Conservation (phyloP, 2,113 vertebrate species). For the Abramis brama region DNA sequence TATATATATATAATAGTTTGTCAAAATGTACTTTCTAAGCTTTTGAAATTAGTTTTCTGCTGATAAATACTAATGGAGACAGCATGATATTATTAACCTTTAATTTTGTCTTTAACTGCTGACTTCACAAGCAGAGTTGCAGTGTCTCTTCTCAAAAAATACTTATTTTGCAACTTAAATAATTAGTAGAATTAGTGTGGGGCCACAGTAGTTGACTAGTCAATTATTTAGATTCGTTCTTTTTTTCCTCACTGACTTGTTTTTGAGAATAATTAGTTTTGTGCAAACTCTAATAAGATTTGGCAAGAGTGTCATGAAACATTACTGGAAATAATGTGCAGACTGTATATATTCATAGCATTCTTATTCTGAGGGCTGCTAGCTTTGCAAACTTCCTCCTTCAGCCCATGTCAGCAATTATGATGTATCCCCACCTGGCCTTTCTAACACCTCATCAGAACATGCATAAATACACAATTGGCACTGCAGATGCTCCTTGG, state of each 20-base stretch:
- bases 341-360: not conserved
- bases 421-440: slow-evolving; percentile 40
- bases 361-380: slow-evolving; percentile 19
- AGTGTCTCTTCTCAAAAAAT: too few species aligned
- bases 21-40: too few species aligned
- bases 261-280: not conserved
- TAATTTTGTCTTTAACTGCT: not conserved
- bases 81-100: not conserved
- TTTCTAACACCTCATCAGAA: slow-evolving; percentile 37
- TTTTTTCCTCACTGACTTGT: not conserved
- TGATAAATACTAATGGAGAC: not conserved
- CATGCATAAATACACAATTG: not conserved
- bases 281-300: not conserved
- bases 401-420: slow-evolving; percentile 10
- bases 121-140: too few species aligned
- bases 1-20: too few species aligned
- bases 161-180: not conserved
- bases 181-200: not conserved
- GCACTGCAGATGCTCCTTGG: slow-evolving; percentile 2
- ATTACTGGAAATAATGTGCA: slow-evolving; percentile 31
- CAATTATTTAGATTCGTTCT: too few species aligned
- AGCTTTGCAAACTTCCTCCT: slow-evolving; percentile 1
- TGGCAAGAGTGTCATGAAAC: not conserved
- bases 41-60: not conserved
- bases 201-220: not conserved